These are phyloP conservation scores for Coptodon bakossiorum DNA, from an alignment of 2,113 vertebrate species.

Conservation along the genomic window DNA sequence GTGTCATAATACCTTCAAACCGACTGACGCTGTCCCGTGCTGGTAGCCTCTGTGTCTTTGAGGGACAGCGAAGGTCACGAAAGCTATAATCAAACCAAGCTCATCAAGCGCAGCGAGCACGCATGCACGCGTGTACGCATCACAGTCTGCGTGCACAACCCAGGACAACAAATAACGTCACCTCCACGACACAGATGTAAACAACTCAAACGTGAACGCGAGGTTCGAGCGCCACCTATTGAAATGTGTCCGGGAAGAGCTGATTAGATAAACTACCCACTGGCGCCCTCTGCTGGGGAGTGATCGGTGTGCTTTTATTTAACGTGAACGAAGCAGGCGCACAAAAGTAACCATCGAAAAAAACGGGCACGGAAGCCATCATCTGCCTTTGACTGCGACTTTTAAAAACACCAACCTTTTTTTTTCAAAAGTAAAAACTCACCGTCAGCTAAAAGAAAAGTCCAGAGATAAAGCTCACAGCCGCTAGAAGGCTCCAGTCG, in stretches of 20 bases:
- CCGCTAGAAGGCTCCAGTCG: not conserved
- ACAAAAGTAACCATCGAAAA: not conserved
- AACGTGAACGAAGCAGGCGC: not conserved
- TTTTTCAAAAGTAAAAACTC: not conserved
- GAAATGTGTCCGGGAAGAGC: not conserved
- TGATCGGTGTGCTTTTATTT: fast-evolving
- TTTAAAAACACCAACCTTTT: not conserved
- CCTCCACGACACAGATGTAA: not conserved
- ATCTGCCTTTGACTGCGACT: not conserved
- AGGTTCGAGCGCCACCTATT: slow-evolving; percentile 4
- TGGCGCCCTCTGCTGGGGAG: not conserved
- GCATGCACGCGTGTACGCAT: not conserved
- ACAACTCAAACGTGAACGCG: not conserved
- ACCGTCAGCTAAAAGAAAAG: not conserved
- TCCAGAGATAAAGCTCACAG: not conserved
- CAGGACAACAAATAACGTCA: not conserved
- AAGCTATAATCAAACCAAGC: not conserved
- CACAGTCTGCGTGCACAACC: not conserved
- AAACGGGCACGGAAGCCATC: not conserved
- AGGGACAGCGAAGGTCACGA: not conserved
- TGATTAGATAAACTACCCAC: not conserved
- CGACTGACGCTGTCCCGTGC: not conserved
- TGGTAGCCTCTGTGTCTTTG: not conserved
- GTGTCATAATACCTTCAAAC: not conserved
- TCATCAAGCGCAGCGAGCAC: not conserved